These are phyloP conservation scores for Latrodectus geometricus DNA, from an alignment of 1,140 invertebrate genomes.

Conservation along the genomic window DNA sequence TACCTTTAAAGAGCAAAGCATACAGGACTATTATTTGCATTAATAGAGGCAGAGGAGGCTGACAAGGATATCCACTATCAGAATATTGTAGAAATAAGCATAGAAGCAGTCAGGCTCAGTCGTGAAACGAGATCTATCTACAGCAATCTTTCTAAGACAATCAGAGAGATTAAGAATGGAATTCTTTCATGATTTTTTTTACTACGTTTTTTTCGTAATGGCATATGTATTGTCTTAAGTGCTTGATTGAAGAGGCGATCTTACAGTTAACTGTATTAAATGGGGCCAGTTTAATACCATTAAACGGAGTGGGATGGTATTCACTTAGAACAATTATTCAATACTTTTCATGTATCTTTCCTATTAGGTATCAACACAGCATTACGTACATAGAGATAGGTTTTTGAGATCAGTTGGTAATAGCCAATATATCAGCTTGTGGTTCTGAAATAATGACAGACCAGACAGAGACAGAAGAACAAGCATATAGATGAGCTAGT, in stretches of 20 bases:
- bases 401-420: neutral
- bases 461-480: neutral
- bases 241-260: neutral
- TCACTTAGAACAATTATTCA: neutral
- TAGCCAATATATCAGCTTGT: neutral
- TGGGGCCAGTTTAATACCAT: neutral
- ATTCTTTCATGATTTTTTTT: neutral
- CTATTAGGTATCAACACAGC: constrained; percentile 1
- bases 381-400: constrained; percentile 11
- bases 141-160: neutral
- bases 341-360: neutral
- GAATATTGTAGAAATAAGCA: neutral
- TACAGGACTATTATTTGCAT: too few relatives aligned
- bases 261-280: neutral
- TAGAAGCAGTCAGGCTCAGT: neutral
- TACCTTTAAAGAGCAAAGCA: too few relatives aligned
- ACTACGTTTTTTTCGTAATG: neutral
- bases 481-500: constrained; percentile 10
- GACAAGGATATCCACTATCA: neutral
- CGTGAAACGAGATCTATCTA: neutral
- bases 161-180: neutral
- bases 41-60: neutral
- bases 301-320: neutral
- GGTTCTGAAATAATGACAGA: neutral
- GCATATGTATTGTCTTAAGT: neutral